Base-by-base conservation (phyloP, 2,888 invertebrate genomes). In the Trypoxylon attenuatum region DNA sequence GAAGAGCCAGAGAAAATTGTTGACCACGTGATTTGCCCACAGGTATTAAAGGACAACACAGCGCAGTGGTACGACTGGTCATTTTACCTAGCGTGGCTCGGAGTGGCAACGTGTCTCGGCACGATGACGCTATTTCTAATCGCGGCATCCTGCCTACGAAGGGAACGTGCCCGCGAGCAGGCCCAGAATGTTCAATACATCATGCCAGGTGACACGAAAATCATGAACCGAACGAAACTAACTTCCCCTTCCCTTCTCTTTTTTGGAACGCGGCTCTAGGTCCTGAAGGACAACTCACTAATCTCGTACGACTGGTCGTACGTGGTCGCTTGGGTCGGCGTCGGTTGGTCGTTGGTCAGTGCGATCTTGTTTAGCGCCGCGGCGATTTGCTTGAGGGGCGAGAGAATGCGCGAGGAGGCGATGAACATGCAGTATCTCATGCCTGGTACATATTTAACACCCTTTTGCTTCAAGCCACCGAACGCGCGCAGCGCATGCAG, bases 361-460 rank as follows among this genome's bases (percentile, higher is more conserved):
- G 95, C 96, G 89, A 94, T 97, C 88, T 91, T 97, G 88, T 94
- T 97, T 89, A 95, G 96, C 84, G 95, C 96, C 87, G 96, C 96
- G 84, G 96, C 97, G 87, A 94, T 96, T 89, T 97, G 97, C 90
- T 92, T 97, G 88, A 92, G 96, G 88, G 95, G 94, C 88, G 97
- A 97, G 90, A 92, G 95, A 87, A 96, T 96, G 89, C 92, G 94
- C 88, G 97, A 97, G 89, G 96, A 97, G 89, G 96, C 96, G 88
- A 93, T 96, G 90, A 97, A 97, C 91, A 95, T 97, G 94, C 97
- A 97, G 91, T 97, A 97, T 89, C 92, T 97, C 89, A 96, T 96
- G 96, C 96, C 96, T 90, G 96, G 96, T 96, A 93, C 82, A 83
- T 80, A 81, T 73, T 75, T 78, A 76, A 77, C 78, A 76, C 72